Conservation (phyloP, 2,888 invertebrate species). For the Limenitis camilla region DNA sequence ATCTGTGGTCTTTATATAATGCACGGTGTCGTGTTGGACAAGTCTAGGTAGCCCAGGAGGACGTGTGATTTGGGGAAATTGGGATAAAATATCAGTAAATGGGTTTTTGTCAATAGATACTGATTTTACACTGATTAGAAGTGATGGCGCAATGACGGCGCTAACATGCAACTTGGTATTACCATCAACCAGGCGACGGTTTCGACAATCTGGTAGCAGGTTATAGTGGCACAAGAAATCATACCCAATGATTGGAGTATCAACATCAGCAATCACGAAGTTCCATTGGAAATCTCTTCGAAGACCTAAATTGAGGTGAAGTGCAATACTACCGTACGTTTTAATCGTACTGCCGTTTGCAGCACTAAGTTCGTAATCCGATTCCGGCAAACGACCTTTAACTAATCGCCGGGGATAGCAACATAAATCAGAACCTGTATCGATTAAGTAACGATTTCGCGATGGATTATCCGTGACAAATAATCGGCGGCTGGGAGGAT, state of each 20-base stretch:
- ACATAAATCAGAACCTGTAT: no score
- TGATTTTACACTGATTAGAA: not conserved
- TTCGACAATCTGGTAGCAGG: constrained; percentile 4
- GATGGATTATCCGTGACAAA: not conserved
- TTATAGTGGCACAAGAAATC: constrained; percentile 16
- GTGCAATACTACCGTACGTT: constrained; percentile 11
- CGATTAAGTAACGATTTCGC: not conserved
- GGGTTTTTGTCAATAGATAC: no score
- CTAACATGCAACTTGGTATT: not conserved
- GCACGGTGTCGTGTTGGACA: constrained; percentile 1
- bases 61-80: constrained; percentile 7
- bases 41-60: not conserved
- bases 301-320: constrained; percentile 14
- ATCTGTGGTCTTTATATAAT: constrained; percentile 1
- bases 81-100: no score
- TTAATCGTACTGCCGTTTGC: constrained; percentile 16
- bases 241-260: constrained; percentile 14
- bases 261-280: constrained; percentile 17
- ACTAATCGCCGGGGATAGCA: no score
- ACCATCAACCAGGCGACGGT: not conserved
- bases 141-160: not conserved
- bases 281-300: constrained; percentile 11
- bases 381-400: no score
- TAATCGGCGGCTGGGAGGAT: not conserved
- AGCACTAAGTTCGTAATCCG: no score